Conservation (phyloP, 2,888 invertebrate species). For the Lutraria lutraria region DNA sequence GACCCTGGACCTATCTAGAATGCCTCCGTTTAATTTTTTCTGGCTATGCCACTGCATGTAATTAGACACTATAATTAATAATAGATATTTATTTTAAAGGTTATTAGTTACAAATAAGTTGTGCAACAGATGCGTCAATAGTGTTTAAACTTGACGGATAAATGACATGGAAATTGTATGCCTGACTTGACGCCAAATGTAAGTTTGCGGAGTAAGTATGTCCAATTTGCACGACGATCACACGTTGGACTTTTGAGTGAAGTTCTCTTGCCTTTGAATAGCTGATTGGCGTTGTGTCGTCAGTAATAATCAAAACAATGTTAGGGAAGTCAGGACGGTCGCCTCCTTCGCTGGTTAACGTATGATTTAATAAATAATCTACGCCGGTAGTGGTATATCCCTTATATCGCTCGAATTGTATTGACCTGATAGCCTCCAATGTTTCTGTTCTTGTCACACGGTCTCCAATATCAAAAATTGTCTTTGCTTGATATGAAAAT, state of each 20-base stretch:
- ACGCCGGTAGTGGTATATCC: not conserved
- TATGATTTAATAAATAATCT: not conserved
- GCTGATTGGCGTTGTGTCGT: not conserved
- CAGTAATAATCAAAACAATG: slow-evolving; percentile 1
- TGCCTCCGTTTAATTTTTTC: too few species aligned
- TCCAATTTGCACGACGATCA: not conserved
- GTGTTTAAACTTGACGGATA: not conserved
- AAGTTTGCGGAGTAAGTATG: not conserved
- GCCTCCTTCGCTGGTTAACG: not conserved
- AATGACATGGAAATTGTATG: not conserved
- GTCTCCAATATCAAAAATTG: not conserved
- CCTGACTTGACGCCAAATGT: not conserved
- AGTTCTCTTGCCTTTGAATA: not conserved
- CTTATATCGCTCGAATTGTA: not conserved
- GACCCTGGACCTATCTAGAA: too few species aligned
- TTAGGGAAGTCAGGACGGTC: slow-evolving; percentile 9
- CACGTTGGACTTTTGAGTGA: not conserved
- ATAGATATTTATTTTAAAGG: too few species aligned
- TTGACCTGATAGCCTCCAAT: not conserved
- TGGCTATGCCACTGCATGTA: too few species aligned
- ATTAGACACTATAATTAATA: too few species aligned
- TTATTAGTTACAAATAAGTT: not conserved
- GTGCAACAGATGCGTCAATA: not conserved
- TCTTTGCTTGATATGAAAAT: not conserved
- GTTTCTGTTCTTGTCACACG: not conserved